phyloP scores from a whole-genome alignment of 2,888 invertebrate species.

The Nemoura dubitans region DNA sequence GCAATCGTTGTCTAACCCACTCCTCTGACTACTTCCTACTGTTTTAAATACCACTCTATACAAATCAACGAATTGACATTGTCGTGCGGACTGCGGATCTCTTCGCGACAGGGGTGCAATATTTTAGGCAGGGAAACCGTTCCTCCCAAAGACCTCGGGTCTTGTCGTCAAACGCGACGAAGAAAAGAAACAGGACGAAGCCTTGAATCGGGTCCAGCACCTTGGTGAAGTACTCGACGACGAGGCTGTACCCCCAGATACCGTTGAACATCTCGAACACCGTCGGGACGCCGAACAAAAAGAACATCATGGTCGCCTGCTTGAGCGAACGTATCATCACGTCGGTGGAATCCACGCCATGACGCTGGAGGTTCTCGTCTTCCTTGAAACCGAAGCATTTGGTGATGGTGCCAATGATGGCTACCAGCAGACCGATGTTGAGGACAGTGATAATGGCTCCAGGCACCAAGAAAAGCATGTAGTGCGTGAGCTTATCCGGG shows the following conservation, averaged over 20 bases:
- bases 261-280: slow-evolving; percentile 8
- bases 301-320: not conserved
- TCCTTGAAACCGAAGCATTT: not conserved
- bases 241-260: not conserved
- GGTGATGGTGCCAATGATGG: not conserved
- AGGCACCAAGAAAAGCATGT: too few species aligned
- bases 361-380: not conserved
- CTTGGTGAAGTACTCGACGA: not conserved
- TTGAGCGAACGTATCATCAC: not conserved
- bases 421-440: too few species aligned
- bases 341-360: not conserved
- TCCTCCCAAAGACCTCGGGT: not conserved
- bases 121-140: too few species aligned
- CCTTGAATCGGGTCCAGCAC: not conserved
- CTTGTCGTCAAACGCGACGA: not conserved
- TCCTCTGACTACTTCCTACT: too few species aligned
- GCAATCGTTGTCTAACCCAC: too few species aligned
- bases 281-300: not conserved
- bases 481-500: too few species aligned
- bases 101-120: too few species aligned
- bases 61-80: too few species aligned
- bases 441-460: not conserved
- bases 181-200: not conserved
- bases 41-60: too few species aligned
- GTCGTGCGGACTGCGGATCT: too few species aligned